These are phyloP conservation scores for Odontophorus gujanensis DNA, from an alignment of 2,113 vertebrate genomes.

Conservation along the genomic window DNA sequence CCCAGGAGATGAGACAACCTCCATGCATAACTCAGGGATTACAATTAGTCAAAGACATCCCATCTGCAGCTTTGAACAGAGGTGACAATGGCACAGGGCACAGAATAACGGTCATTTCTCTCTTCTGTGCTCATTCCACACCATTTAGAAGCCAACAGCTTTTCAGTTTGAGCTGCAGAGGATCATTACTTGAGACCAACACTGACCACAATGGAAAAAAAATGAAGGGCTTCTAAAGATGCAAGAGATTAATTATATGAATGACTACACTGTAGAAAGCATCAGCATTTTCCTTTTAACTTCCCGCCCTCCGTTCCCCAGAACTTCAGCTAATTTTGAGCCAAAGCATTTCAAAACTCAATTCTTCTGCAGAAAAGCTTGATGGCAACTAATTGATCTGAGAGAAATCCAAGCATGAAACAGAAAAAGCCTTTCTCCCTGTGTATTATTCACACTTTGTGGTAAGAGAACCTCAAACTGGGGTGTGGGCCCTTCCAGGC, in stretches of 20 bases:
- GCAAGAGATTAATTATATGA: background rate
- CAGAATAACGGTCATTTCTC: background rate
- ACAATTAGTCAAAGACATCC: background rate
- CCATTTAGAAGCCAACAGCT: background rate
- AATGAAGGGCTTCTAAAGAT: background rate
- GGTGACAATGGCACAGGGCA: background rate
- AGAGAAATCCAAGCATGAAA: background rate
- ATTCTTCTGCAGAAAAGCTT: background rate
- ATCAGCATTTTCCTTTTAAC: slow-evolving; percentile 13
- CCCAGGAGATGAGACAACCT: background rate
- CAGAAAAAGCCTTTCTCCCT: background rate
- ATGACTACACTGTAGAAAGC: background rate
- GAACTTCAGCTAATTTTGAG: background rate
- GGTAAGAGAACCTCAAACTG: background rate
- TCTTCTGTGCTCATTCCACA: background rate
- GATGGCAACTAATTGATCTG: slow-evolving; percentile 1
- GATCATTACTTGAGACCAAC: background rate
- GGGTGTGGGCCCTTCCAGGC: background rate
- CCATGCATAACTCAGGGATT: background rate
- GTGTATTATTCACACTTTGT: background rate
- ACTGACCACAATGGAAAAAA: background rate
- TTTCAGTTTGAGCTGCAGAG: background rate
- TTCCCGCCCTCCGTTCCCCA: background rate
- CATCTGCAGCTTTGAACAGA: background rate
- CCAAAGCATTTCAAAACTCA: slow-evolving; percentile 1